phyloP scores from a whole-genome alignment of 35 echinoderm and acorn worm species.

The Diadema setosum region DNA sequence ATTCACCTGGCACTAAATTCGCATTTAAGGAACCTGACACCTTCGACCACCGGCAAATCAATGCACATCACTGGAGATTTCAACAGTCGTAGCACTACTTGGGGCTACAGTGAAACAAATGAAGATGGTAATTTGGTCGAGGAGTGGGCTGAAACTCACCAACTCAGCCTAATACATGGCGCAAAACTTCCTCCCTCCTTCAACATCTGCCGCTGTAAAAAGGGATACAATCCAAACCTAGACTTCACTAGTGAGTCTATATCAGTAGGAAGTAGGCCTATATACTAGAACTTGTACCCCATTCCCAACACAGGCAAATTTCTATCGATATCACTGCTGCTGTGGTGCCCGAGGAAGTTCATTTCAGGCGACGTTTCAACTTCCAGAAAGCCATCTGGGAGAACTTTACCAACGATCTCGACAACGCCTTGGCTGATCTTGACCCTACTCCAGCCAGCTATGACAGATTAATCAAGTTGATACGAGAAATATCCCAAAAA shows the following conservation, averaged over 20 bases:
- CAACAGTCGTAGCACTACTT: not conserved
- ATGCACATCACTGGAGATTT: constrained; percentile 42
- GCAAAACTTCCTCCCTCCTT: constrained; percentile 27
- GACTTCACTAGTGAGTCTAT: not conserved
- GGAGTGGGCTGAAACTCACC: not conserved
- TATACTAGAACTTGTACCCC: not conserved
- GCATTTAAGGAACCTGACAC: not conserved
- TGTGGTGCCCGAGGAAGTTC: constrained; percentile 11
- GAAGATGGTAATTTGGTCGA: not conserved
- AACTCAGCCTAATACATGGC: constrained; percentile 15
- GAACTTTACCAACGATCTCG: not conserved
- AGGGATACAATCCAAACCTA: not conserved
- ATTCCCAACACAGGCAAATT: constrained; percentile 15
- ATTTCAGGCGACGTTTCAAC: constrained; percentile 5
- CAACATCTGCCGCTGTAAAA: not conserved
- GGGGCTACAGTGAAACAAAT: not conserved
- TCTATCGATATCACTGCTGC: not conserved
- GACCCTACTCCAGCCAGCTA: not conserved
- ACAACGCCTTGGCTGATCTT: not conserved
- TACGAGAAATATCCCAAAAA: too few relatives aligned
- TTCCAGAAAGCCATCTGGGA: not conserved
- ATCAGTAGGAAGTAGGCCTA: not conserved
- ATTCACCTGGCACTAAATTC: not conserved
- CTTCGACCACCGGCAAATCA: not conserved
- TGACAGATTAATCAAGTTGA: not conserved